phyloP scores from a whole-genome alignment of 2,797 vertebrate species.

The Molossus alvarezi region DNA sequence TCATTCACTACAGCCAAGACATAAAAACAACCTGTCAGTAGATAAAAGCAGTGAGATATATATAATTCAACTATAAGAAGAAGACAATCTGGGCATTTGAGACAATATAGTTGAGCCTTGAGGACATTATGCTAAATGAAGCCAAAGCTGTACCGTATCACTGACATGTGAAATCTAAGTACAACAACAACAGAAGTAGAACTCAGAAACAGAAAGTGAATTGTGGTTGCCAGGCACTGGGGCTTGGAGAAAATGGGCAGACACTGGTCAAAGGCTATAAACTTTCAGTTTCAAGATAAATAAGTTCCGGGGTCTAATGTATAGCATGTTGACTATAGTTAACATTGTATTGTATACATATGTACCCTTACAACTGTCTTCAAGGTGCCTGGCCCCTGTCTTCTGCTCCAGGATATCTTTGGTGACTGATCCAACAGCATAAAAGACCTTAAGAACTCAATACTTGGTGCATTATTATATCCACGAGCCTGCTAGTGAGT shows the following conservation, averaged over 20 bases:
- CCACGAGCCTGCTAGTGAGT: neutral
- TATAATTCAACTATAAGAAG: neutral
- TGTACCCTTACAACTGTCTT: neutral
- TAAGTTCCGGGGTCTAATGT: too few species aligned
- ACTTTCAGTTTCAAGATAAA: too few species aligned
- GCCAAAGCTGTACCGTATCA: too few species aligned
- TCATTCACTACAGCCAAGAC: neutral
- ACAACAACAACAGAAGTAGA: too few species aligned
- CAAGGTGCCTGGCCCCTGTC: neutral
- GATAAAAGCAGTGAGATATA: neutral
- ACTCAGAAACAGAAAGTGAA: too few species aligned
- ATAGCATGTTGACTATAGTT: too few species aligned
- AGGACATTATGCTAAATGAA: too few species aligned
- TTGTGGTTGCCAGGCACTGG: too few species aligned
- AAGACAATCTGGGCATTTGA: neutral
- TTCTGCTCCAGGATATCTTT: neutral
- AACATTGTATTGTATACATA: neutral
- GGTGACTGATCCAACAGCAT: neutral
- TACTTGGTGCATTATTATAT: neutral
- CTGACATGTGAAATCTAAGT: too few species aligned
- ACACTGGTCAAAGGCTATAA: too few species aligned
- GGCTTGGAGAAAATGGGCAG: too few species aligned
- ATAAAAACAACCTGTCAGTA: neutral
- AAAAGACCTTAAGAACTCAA: neutral
- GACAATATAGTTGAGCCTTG: neutral